Evolutionary conservation across 1,140 invertebrate genomes (phyloP), one percentile per base, ranked within the genome.

Genomic region (Aradophagus sp.): DNA sequence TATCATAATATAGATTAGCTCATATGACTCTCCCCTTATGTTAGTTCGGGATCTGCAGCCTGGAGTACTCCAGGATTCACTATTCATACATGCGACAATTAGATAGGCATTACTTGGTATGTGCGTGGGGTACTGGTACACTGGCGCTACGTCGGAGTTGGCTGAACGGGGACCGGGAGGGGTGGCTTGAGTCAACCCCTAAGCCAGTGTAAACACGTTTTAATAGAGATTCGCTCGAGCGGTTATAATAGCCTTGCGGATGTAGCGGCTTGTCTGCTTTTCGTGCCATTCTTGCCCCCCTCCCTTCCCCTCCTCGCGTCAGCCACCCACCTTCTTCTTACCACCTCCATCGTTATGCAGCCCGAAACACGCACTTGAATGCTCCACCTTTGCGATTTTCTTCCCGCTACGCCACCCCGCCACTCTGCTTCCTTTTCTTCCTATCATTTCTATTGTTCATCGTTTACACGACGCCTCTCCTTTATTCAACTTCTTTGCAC

Each of bases 81-180:
- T 86, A 86, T 86, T 84, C 83, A 86, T 86, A 86, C 83, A 86
- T 79, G 83, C 84, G 84, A 86, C 84, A 86, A 86, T 86, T 86
- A 86, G 84, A 86, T 85, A 85, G 84, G 83, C 82, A 86, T 85
- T 86, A 85, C 83, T 78, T 62, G 66, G 69, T 74, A 74, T 74
- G 74, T 76, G 65, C 47, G 27, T 44, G 39, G 58, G 68, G 48
- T 66, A 52, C 48, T n/a, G 55, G 19, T 12, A 48, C 67, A 66
- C 48, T 67, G 72, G 73, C 53, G 74, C 62, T 47, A 73, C 65
- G 56, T 48, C 44, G 66, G 71, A 76, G 77, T 76, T 75, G 74
- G 77, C 72, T 78, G 78, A 75, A 76, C 75, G 65, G 73, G 71
- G 53, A 73, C 47, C 42, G 50, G 61, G 73, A 75, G 79, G 76